Conservation (phyloP, 2,113 vertebrate genomes). For the Talpa occidentalis region DNA sequence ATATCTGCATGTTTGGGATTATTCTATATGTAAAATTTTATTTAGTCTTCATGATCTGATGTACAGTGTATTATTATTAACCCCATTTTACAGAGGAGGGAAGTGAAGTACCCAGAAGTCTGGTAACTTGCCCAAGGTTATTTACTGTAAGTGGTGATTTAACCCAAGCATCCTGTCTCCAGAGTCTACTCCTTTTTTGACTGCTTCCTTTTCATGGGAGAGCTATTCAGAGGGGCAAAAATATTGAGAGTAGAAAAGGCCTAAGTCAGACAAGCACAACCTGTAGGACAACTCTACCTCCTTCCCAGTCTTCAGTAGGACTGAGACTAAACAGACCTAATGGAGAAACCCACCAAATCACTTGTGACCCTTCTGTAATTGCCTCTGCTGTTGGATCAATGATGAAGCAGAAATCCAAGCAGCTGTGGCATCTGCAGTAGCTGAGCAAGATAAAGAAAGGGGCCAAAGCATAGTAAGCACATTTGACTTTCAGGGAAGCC, state of each 20-base stretch:
- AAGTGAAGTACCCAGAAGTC: background rate
- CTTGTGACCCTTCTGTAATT: background rate
- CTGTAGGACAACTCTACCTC: background rate
- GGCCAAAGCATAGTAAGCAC: background rate
- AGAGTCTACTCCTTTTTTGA: background rate
- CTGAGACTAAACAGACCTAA: conserved; percentile 14
- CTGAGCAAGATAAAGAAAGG: background rate
- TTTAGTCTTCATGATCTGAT: background rate
- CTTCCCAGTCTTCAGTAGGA: conserved; percentile 35
- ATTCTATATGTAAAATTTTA: background rate
- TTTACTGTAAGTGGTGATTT: background rate
- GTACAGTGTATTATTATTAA: background rate
- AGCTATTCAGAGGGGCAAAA: background rate
- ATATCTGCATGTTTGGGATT: background rate
- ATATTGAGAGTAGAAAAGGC: background rate
- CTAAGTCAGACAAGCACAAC: background rate
- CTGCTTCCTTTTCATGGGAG: background rate
- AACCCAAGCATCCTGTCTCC: background rate
- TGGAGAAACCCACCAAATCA: conserved; percentile 31
- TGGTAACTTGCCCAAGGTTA: background rate
- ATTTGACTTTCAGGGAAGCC: background rate
- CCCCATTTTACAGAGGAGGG: background rate
- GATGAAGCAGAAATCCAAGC: conserved; percentile 53
- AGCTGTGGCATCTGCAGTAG: background rate
- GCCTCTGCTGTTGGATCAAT: background rate